phyloP scores from a whole-genome alignment of 2,888 invertebrate genomes.

The Tuberolachnus salignus region DNA sequence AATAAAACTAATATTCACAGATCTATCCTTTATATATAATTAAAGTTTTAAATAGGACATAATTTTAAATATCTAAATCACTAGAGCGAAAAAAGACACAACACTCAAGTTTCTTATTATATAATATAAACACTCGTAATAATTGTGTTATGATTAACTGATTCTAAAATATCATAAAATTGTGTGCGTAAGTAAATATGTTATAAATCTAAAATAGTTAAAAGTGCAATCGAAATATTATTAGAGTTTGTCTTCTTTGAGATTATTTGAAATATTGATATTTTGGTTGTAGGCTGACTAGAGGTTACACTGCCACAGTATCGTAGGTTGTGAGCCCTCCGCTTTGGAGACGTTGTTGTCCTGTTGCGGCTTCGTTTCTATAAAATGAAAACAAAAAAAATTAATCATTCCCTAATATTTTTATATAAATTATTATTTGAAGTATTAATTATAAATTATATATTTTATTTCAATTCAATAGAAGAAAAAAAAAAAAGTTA shows the following conservation, averaged over 20 bases:
- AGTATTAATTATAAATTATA: no score
- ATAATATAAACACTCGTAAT: slow-evolving; percentile 44
- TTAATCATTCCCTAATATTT: no score
- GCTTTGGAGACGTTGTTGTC: slow-evolving; percentile 75
- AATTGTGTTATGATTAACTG: slow-evolving; percentile 6
- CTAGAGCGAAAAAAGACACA: slow-evolving; percentile 51
- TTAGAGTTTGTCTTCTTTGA: slow-evolving; percentile 3
- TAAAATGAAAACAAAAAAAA: slow-evolving; percentile 59
- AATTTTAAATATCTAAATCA: slow-evolving; percentile 31
- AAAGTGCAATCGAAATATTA: slow-evolving; percentile 39
- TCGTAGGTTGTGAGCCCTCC: slow-evolving; percentile 97
- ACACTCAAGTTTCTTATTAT: slow-evolving; percentile 41
- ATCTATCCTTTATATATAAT: slow-evolving; percentile 30
- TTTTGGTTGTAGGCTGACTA: slow-evolving; percentile 63
- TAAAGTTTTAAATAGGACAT: slow-evolving; percentile 42
- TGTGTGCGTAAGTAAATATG: slow-evolving; percentile 43
- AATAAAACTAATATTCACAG: slow-evolving; percentile 53
- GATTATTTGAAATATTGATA: slow-evolving; percentile 7
- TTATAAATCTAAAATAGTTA: slow-evolving; percentile 29
- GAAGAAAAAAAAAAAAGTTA: no score
- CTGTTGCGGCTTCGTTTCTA: slow-evolving; percentile 84
- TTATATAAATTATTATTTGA: no score
- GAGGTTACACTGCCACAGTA: slow-evolving; percentile 98
- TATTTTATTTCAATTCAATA: no score
- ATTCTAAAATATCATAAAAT: slow-evolving; percentile 13